These are phyloP conservation scores for Xiphorhynchus erythropygius DNA, from an alignment of 2,797 vertebrate genomes.

Conservation along the genomic window DNA sequence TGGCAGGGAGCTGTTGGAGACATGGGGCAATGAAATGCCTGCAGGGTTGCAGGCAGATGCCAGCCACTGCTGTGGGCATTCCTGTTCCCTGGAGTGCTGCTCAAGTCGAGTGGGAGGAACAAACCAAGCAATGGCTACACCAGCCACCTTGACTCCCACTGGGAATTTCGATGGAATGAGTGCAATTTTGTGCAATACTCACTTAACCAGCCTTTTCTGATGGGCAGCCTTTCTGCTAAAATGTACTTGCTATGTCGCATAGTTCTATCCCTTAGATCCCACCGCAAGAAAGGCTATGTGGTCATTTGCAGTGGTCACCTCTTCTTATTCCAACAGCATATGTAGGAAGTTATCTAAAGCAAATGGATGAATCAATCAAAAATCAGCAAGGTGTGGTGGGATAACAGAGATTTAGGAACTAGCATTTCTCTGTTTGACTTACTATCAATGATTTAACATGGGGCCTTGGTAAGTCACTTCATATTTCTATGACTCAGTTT, in stretches of 20 bases:
- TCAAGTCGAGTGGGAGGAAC: not conserved
- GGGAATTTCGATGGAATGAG: not conserved
- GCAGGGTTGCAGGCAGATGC: not conserved
- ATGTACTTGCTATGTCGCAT: not conserved
- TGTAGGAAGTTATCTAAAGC: not conserved
- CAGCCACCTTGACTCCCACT: not conserved
- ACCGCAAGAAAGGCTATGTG: not conserved
- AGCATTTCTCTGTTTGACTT: slow-evolving; percentile 18
- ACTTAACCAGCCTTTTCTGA: not conserved
- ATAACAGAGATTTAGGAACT: not conserved
- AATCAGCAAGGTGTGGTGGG: not conserved
- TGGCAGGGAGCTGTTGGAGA: not conserved
- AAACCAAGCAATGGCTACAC: not conserved
- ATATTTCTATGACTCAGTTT: slow-evolving; percentile 47
- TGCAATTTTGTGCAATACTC: not conserved
- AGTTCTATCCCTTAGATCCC: not conserved
- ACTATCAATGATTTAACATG: slow-evolving; percentile 18
- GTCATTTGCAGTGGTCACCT: not conserved
- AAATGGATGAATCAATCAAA: not conserved
- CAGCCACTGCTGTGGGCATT: not conserved
- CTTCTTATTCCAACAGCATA: not conserved
- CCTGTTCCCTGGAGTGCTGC: not conserved
- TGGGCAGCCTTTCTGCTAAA: not conserved
- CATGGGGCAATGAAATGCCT: not conserved
- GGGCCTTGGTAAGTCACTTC: not conserved